Base-by-base conservation (phyloP, 2,888 invertebrate species). In the Rhamphomyia laevipes region DNA sequence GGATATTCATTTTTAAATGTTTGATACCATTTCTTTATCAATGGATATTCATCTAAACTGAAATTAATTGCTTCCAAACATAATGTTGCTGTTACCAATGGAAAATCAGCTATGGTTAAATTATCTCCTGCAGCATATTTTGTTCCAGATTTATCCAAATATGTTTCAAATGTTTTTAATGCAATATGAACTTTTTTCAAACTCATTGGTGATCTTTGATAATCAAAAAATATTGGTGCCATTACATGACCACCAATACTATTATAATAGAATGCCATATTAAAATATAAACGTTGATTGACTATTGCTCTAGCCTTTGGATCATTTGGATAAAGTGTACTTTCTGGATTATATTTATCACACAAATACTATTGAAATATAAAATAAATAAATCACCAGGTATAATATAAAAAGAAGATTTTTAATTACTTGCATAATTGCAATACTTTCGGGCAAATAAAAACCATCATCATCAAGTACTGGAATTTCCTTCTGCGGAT, bases 381-480 rank as follows among this genome's bases (percentile, higher is more conserved):
- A 3, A 18, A 12, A 41, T 13, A 17, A n/a, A n/a, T n/a, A n/a
- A n/a, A 18, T 41, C 3, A 17, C 4, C n/a, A n/a, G n/a, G n/a
- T n/a, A n/a, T n/a, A 15, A 30, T 37, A n/a, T 27, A 10, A n/a
- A 31, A 33, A 27, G 4, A 10, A 45, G 7, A 18, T 15, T n/a
- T n/a, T n/a, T n/a, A n/a, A n/a, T 21, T 53, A 56, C 57, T 53
- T 68, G 73, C 69, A 69, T 66, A 52, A 78, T 78, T 4, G 78
- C 78, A 56, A 76, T 74, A 56, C 86, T 88, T 70, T 90, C 90
- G 56, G 86, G 78, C 46, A 91, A 68, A 56, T 74, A 75, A 63
- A 89, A 84, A 18, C 87, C 87, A 59, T 83, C 76, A 61, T 91
- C 90, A 54, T 87, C 83, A 49, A 91, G 63, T 2, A 84, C 81